Conservation (phyloP, 2,113 vertebrate genomes). For the Brienomyrus brachyistius region DNA sequence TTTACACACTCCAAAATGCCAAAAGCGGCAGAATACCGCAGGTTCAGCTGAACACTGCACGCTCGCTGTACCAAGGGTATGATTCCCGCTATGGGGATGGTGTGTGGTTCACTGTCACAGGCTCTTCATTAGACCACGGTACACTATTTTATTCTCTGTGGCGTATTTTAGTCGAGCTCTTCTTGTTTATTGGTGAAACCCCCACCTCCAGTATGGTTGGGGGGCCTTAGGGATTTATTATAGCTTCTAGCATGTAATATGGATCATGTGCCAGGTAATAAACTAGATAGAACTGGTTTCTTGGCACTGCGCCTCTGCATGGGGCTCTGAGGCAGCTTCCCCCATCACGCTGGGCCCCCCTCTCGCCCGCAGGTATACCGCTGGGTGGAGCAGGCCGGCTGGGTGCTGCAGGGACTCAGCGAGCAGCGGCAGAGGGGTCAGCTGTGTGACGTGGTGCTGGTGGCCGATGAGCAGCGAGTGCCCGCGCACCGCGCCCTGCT, state of each 20-base stretch:
- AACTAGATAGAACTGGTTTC: background rate
- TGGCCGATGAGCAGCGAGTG: slow-evolving; percentile 71
- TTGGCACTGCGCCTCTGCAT: background rate
- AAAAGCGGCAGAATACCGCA: background rate
- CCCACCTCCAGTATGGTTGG: background rate
- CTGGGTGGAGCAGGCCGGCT: slow-evolving; percentile 66
- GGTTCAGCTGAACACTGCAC: background rate
- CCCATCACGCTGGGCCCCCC: background rate
- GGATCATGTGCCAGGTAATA: background rate
- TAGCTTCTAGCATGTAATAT: background rate
- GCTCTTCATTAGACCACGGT: background rate
- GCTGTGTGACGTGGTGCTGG: slow-evolving; percentile 84
- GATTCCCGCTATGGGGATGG: background rate
- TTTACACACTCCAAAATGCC: background rate
- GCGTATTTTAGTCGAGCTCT: background rate
- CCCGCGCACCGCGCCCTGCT: slow-evolving; percentile 82
- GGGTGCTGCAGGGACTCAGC: slow-evolving; percentile 76
- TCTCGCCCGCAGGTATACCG: slow-evolving; percentile 65
- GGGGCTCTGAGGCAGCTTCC: background rate
- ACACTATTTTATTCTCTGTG: background rate
- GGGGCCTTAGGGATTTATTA: background rate
- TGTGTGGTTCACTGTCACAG: background rate
- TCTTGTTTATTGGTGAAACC: background rate
- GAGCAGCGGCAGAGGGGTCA: slow-evolving; percentile 75
- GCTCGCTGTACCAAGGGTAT: background rate